These are phyloP conservation scores for Arctia plantaginis DNA, from an alignment of 2,888 invertebrate species.

Conservation along the genomic window DNA sequence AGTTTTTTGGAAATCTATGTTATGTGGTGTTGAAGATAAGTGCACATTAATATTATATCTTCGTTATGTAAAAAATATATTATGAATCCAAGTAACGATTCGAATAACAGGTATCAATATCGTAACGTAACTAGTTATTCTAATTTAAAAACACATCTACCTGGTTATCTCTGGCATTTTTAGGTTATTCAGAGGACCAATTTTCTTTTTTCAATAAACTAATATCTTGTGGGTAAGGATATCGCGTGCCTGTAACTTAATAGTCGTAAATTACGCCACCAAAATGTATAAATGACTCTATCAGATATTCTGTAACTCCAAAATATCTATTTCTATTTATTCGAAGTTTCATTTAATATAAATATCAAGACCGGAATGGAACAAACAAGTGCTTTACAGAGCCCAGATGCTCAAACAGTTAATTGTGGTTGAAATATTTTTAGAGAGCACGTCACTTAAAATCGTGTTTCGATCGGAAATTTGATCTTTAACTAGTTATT, in stretches of 20 bases:
- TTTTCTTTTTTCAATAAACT: neutral
- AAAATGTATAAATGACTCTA: neutral
- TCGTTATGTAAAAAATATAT: neutral
- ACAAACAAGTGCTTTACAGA: slow-evolving; percentile 29
- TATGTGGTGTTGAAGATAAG: neutral
- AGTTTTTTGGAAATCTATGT: neutral
- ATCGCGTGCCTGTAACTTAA: neutral
- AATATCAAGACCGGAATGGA: slow-evolving; percentile 26
- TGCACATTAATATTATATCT: no score
- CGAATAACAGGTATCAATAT: neutral
- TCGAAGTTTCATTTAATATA: neutral
- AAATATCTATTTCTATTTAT: slow-evolving; percentile 15
- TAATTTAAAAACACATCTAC: no score
- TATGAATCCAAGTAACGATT: neutral
- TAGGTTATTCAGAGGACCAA: no score
- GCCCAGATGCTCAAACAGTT: slow-evolving; percentile 41
- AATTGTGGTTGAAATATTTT: slow-evolving; percentile 48
- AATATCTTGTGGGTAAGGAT: neutral
- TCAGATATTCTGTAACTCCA: neutral
- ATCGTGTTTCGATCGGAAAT: slow-evolving; percentile 40
- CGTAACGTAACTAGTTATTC: neutral
- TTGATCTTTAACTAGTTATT: neutral
- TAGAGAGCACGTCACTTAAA: slow-evolving; percentile 40
- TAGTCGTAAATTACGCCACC: neutral
- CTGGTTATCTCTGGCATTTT: neutral